Evolutionary conservation across 1,140 invertebrate genomes (phyloP), one percentile per base, ranked within the genome.

Genomic region (Spodoptera litura): DNA sequence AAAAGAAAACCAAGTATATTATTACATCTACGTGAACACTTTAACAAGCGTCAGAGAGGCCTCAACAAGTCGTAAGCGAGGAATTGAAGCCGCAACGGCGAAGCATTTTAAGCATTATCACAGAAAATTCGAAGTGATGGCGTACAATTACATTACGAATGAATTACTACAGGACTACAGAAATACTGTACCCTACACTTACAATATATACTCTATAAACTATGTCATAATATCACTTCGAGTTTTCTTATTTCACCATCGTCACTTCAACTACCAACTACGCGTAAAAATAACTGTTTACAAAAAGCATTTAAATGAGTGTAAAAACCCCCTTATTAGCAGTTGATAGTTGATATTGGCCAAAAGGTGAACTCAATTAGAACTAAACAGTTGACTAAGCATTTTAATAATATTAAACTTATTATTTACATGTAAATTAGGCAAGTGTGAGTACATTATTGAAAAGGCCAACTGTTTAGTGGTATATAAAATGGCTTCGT

Each of bases 1-100:
- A 94, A 92, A 94, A 93, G 83, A 93, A 93, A 92, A 94, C 91
- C 92, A 89, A 93, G 87, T 91, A 87, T 90, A 92, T 90, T 92
- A 92, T 91, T 93, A 93, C 90, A 84, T 88, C 93, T 94, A 93
- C 93, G 93, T 94, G 93, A 94, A 88, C 89, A 89, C 85, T 91
- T 87, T 85, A 83, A 86, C 87, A 94, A 94, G 93, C 92, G 82
- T 93, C 90, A 88, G 91, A 93, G 87, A 90, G 91, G 89, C 87
- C 89, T 93, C 89, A 82, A 91, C 91, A 81, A 90, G 88, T 91
- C 87, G 84, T 82, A 94, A 94, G 93, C 93, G 87, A 90, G 92
- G 91, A 90, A 83, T 88, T 89, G 88, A 91, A 90, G 93, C 91
- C 91, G 91, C 90, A 81, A 87, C 84, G 91, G 91, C 89, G 88